Evolutionary conservation across 2,888 invertebrate species (phyloP), one percentile per base, ranked within the genome.

Genomic region (Diarsia brunnea): DNA sequence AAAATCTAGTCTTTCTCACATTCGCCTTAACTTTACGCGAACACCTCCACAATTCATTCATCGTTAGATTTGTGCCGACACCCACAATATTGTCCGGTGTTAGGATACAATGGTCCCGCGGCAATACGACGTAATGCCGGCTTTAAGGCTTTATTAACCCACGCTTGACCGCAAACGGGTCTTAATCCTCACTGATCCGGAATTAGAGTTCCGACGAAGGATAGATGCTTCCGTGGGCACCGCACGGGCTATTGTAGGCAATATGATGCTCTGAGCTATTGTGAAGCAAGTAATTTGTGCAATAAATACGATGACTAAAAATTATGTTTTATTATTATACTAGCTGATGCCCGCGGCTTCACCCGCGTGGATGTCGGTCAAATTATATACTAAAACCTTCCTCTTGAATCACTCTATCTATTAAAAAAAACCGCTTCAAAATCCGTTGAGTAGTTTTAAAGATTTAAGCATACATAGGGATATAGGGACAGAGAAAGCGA

Each of bases 71-170:
- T 83, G 84, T 86, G 81, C 84, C 86, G 86, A 91, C 92, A 89
- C 91, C 92, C 89, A 91, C 90, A 91, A 91, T 88, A 91, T 78
- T 82, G 81, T 77, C 75, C 81, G 64, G 60, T 81, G 69, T 86
- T 77, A 79, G 55, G 0, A 0, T 51, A 81, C 85, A 84, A 85
- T 69, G 71, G 69, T 64, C 63, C 65, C 71, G 78, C 47, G 72
- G 71, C 58, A 69, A 75, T 31, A 68, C 72, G 67, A 69, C 75
- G 53, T 82, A 84, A 83, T 81, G 51, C 85, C 81, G 75, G 70
- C 63, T 38, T 38, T 38, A 38, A 38, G 73, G 71, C 61, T 38
- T 38, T 38, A 85, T 78, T 78, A 71, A 47, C 43, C 64, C 64
- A 78, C 75, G 78, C 79, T 74, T 84, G 79, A 82, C 84, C 86